Percentiles rank a stretch among this genome's conserved stretches.
Evolutionary conservation across 1,140 invertebrate species (phyloP).

Genomic region (Colletes gigas): DNA sequence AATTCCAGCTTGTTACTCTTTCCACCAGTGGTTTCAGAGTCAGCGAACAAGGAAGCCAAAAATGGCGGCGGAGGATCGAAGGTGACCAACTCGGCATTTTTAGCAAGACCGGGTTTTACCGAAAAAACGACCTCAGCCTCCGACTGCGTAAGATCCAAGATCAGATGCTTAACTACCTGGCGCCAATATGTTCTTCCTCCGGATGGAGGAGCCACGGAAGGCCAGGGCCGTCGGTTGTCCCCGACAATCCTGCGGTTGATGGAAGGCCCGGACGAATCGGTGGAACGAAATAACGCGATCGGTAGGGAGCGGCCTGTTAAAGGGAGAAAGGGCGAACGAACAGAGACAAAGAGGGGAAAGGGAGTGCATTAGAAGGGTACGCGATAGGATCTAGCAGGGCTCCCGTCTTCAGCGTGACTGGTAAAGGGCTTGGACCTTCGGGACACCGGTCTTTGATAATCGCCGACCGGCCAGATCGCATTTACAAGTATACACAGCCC

Average conservation of each 20-base stretch:
- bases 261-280: conserved; percentile 40
- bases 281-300: conserved; percentile 50
- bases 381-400: conserved; percentile 74
- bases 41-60: background rate
- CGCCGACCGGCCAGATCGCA: conserved; percentile 62
- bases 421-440: conserved; percentile 59
- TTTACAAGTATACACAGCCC: conserved; percentile 35
- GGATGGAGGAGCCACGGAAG: background rate
- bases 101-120: background rate
- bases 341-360: conserved; percentile 42
- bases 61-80: background rate
- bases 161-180: conserved; percentile 28
- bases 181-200: background rate
- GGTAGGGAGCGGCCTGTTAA: background rate
- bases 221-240: conserved; percentile 1
- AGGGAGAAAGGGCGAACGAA: conserved; percentile 4
- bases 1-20: no score
- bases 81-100: background rate
- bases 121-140: background rate
- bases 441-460: conserved; percentile 69
- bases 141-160: background rate
- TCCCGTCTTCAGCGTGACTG: conserved; percentile 77
- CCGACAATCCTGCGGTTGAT: conserved; percentile 30
- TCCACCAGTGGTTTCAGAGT: no score
- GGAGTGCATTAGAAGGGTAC: conserved; percentile 38